Conservation (phyloP, 2,797 vertebrate species). For the Schizopygopsis pylzovi region DNA sequence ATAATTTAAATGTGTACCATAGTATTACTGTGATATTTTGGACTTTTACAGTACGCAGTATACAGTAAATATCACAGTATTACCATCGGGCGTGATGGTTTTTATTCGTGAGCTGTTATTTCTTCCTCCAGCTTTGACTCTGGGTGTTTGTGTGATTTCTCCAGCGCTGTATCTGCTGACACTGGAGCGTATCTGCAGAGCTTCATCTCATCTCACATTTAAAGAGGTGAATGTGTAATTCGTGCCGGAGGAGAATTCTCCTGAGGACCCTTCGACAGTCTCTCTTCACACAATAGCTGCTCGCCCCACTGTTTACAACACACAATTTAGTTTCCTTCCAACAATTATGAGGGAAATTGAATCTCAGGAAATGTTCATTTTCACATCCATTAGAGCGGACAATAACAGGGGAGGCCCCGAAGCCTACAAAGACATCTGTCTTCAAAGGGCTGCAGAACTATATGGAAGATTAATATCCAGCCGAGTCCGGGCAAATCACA, state of each 20-base stretch:
- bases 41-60: no score
- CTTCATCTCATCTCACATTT: not conserved
- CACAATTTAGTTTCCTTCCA: constrained; percentile 98
- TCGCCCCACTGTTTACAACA: constrained; percentile 87
- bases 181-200: not conserved
- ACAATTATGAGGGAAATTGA: constrained; percentile 99
- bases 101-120: not conserved
- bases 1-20: not conserved
- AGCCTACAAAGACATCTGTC: constrained; percentile 84
- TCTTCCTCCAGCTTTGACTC: no score
- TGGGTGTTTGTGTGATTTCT: not conserved
- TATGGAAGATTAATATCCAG: constrained; percentile 76
- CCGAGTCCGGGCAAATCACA: constrained; percentile 69
- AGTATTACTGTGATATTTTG: not conserved
- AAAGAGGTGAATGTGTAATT: constrained; percentile 56
- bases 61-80: not conserved
- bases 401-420: constrained; percentile 84
- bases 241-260: constrained; percentile 60
- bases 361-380: constrained; percentile 98
- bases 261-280: constrained; percentile 64
- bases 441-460: constrained; percentile 76
- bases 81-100: not conserved
- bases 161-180: not conserved
- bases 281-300: constrained; percentile 84
- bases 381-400: constrained; percentile 91